These are phyloP conservation scores for Echinometra lucunter DNA, from an alignment of 53 echinoderm and acorn worm genomes.

Conservation along the genomic window DNA sequence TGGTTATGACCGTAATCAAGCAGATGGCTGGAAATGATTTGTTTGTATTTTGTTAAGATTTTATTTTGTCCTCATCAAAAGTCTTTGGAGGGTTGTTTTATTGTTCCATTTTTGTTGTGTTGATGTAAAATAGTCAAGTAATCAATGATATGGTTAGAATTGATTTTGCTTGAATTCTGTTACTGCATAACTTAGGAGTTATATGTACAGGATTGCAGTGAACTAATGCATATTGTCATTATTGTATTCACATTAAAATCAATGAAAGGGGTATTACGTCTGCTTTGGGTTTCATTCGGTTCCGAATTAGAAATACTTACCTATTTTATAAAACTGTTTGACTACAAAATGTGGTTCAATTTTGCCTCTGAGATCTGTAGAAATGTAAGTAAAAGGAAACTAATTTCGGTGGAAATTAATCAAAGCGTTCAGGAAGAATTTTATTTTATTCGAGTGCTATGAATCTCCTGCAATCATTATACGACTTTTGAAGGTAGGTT, in stretches of 20 bases:
- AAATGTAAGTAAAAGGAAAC: neutral
- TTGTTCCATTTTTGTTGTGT: too few species aligned
- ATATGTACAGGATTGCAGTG: neutral
- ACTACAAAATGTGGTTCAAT: conserved; percentile 62
- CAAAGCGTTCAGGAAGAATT: neutral
- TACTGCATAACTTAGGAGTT: neutral
- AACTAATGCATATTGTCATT: neutral
- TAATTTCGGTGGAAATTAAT: neutral
- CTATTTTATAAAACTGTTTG: conserved; percentile 61
- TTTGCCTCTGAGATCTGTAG: conserved; percentile 64
- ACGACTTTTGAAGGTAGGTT: too few species aligned
- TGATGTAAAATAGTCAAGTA: too few species aligned
- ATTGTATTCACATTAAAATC: neutral
- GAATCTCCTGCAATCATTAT: too few species aligned
- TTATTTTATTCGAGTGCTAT: too few species aligned
- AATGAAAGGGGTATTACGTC: neutral
- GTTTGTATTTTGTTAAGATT: too few species aligned
- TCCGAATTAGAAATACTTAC: neutral
- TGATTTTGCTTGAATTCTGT: neutral
- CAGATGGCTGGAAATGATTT: too few species aligned
- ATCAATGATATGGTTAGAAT: too few species aligned
- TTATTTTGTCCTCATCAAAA: too few species aligned
- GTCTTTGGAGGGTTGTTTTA: too few species aligned
- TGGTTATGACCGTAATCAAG: too few species aligned
- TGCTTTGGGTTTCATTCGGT: neutral